Evolutionary conservation across 1,140 invertebrate genomes (phyloP), one percentile per base, ranked within the genome.

Genomic region (Paramacrobiotus metropolitanus): DNA sequence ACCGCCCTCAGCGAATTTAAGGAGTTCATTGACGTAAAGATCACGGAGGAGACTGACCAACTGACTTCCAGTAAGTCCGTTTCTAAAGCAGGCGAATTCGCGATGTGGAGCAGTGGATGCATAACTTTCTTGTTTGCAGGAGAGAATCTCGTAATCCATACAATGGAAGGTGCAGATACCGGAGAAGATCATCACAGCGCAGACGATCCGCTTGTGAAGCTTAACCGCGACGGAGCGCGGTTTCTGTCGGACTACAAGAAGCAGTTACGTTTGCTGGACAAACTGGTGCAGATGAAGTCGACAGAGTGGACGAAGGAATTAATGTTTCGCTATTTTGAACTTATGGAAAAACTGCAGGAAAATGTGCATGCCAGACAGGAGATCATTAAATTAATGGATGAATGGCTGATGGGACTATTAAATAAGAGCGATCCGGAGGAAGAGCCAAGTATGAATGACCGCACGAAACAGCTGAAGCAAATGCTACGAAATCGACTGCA

Each of bases 291-390:
- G 9, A 9, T 55, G 15, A 55, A 55, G 28, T 24, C 48, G 15
- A 55, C 48, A 24, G 28, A 55, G 24, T 55, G 48, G 48, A 55
- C 15, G 48, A 55, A 55, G 24, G 48, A 55, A 4, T 24, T 55
- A 24, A 15, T 55, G 24, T 55, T 55, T 24, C 48, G 24, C 15
- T 55, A 55, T 24, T 55, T 55, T 55, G 48, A 55, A 55, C 4
- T 55, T 20, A 55, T 55, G 48, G 48, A 55, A 24, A 24, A 55
- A 28, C 48, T 55, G 15, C 48, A 55, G 24, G 48, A 55, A 55
- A 55, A 55, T 24, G 15, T 55, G 15, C 48, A 55, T 24, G 48
- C 15, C 15, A 15, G 48, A 9, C 48, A 55, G 28, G 48, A 55
- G 24, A 55, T 55, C 9, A 24, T 28, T 4, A 15, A 24, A 20